These are phyloP conservation scores for Drosophila serrata DNA, from an alignment of 1,140 invertebrate species.

Conservation along the genomic window DNA sequence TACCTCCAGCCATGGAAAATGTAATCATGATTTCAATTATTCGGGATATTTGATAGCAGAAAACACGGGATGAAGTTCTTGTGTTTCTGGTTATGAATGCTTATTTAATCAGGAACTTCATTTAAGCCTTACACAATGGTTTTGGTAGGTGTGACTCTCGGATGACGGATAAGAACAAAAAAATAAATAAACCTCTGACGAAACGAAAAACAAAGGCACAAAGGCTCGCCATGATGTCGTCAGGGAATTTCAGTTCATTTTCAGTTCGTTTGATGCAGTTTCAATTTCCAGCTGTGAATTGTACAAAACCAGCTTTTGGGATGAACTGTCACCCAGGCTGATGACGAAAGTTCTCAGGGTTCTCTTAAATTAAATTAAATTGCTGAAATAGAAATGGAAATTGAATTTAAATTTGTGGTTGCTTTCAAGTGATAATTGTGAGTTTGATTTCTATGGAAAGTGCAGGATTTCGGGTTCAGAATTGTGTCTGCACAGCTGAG, in stretches of 20 bases:
- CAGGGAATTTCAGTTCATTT: slow-evolving; percentile 2
- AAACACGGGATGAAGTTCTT: not conserved
- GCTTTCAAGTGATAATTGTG: not conserved
- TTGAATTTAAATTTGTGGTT: not conserved
- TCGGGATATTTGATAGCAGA: not conserved
- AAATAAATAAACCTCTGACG: not conserved
- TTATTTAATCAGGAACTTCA: slow-evolving; percentile 5
- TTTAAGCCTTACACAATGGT: not conserved
- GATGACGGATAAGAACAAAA: slow-evolving; percentile 7
- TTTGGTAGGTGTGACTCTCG: not conserved
- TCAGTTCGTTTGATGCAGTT: slow-evolving; percentile 11
- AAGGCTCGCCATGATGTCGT: slow-evolving; percentile 32
- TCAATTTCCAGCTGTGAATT: slow-evolving; percentile 25
- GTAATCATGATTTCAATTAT: slow-evolving; percentile 7
- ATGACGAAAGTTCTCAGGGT: not conserved
- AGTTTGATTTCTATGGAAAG: not conserved
- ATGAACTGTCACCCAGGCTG: not conserved
- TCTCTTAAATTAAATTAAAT: not conserved
- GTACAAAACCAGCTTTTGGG: not conserved
- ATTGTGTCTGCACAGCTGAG: too few relatives aligned
- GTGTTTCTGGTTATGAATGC: slow-evolving; percentile 7
- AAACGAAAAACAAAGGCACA: slow-evolving; percentile 20
- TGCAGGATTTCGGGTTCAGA: not conserved
- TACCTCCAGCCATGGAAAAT: not conserved
- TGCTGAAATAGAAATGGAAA: not conserved